Conservation (phyloP, 2,113 vertebrate species). For the Smithornis capensis region DNA sequence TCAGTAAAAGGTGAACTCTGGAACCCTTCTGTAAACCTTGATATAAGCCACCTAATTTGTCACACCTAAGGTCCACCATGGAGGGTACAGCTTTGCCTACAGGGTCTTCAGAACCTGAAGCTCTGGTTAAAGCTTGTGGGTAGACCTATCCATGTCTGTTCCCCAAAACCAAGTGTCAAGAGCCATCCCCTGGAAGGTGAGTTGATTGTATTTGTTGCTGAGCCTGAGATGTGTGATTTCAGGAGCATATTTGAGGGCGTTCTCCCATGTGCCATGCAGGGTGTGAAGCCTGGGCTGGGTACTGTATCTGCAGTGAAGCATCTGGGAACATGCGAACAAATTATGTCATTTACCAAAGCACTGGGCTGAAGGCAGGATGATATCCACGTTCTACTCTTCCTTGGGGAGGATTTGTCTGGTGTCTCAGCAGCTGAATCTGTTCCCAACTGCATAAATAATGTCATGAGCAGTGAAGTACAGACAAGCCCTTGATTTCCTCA, state of each 20-base stretch:
- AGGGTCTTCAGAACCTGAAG: neutral
- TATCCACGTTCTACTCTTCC: neutral
- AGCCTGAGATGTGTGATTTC: neutral
- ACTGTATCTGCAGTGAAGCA: rapidly evolving
- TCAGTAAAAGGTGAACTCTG: neutral
- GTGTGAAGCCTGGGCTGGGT: neutral
- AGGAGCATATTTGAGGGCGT: rapidly evolving
- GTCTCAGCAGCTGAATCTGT: neutral
- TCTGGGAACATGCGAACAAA: neutral
- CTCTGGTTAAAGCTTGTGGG: rapidly evolving
- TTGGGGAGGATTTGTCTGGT: neutral
- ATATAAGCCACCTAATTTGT: rapidly evolving
- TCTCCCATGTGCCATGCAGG: rapidly evolving
- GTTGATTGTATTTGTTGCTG: neutral
- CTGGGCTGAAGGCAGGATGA: neutral
- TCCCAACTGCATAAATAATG: neutral
- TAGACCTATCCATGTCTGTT: neutral
- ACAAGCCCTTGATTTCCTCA: neutral
- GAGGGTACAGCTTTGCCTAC: neutral
- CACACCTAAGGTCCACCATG: rapidly evolving
- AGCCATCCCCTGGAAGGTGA: neutral
- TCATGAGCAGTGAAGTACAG: neutral
- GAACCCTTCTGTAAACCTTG: neutral
- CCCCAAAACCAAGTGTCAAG: neutral
- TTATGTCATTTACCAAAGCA: neutral